Percentiles rank a stretch among this genome's conserved stretches.
Evolutionary conservation across 2,888 invertebrate genomes (phyloP).

Genomic region (Meganola albula): DNA sequence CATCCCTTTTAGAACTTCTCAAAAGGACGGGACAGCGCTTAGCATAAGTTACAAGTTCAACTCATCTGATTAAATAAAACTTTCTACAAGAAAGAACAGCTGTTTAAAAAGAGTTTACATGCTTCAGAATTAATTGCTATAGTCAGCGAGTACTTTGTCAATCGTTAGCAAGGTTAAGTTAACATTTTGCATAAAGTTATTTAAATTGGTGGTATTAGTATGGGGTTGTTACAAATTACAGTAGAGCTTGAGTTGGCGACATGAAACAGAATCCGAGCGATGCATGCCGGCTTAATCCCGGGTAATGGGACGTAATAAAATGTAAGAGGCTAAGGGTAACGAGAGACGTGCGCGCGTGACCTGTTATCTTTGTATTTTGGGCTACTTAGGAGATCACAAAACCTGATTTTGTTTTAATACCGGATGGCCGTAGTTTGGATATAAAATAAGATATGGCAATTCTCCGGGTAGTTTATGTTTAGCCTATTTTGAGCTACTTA

Average conservation of each 20-base stretch:
- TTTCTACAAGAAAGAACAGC: conserved; percentile 30
- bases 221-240: conserved; percentile 34
- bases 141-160: too few species aligned
- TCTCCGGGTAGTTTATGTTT: too few species aligned
- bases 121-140: conserved; percentile 28
- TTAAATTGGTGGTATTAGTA: too few species aligned
- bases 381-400: conserved; percentile 50
- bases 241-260: conserved; percentile 46
- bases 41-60: conserved; percentile 17
- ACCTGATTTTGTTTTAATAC: conserved; percentile 39
- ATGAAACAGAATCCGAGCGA: conserved; percentile 57
- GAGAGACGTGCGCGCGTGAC: conserved; percentile 72
- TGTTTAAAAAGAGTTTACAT: conserved; percentile 26
- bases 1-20: conserved; percentile 19
- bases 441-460: conserved; percentile 15
- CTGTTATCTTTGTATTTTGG: conserved; percentile 56
- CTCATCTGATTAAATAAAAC: conserved; percentile 24
- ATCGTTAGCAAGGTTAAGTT: too few species aligned
- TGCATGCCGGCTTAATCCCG: conserved; percentile 67
- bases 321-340: conserved; percentile 68
- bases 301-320: conserved; percentile 72
- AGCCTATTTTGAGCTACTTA: too few species aligned
- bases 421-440: conserved; percentile 11
- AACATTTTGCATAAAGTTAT: too few species aligned
- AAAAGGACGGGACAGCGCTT: conserved; percentile 13